Percentiles rank a stretch among this genome's conserved stretches.
Evolutionary conservation across 2,113 vertebrate species (phyloP).

Genomic region (Syngnathus scovelli): DNA sequence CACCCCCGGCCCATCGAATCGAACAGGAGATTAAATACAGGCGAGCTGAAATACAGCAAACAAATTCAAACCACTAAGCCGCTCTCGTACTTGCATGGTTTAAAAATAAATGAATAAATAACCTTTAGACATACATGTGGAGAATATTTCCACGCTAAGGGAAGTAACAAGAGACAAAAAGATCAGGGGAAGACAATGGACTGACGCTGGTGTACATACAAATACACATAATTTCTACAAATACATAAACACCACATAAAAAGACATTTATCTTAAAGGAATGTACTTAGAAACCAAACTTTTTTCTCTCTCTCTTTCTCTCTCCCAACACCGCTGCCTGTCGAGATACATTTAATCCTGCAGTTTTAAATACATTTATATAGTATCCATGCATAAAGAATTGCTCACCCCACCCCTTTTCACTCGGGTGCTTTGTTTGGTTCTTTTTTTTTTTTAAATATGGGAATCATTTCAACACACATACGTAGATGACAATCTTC

Average conservation of each 20-base stretch:
- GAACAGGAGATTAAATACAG: constrained; percentile 17
- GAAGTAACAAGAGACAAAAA: constrained; percentile 18
- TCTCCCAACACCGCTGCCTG: constrained; percentile 42
- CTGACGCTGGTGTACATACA: constrained; percentile 39
- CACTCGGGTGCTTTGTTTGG: constrained; percentile 56
- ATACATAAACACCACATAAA: constrained; percentile 48
- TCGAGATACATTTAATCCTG: constrained; percentile 64
- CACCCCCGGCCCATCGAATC: constrained; percentile 23
- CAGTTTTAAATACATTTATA: constrained; percentile 70
- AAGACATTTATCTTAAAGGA: constrained; percentile 38
- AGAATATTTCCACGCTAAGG: constrained; percentile 21
- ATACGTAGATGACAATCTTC: constrained; percentile 50
- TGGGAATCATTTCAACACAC: constrained; percentile 68
- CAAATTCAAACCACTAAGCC: constrained; percentile 7
- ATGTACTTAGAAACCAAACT: constrained; percentile 35
- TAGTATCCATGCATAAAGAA: constrained; percentile 76
- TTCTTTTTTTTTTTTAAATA: constrained; percentile 58
- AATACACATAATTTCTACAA: constrained; percentile 50
- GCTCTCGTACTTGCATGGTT: constrained; percentile 22
- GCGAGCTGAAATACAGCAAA: constrained; percentile 22
- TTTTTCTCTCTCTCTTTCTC: constrained; percentile 25
- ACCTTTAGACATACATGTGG: neutral
- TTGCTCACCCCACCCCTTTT: constrained; percentile 56
- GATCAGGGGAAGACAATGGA: constrained; percentile 20
- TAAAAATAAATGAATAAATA: constrained; percentile 17